phyloP scores from a whole-genome alignment of 2,888 invertebrate genomes.

The Morpho deidamia region DNA sequence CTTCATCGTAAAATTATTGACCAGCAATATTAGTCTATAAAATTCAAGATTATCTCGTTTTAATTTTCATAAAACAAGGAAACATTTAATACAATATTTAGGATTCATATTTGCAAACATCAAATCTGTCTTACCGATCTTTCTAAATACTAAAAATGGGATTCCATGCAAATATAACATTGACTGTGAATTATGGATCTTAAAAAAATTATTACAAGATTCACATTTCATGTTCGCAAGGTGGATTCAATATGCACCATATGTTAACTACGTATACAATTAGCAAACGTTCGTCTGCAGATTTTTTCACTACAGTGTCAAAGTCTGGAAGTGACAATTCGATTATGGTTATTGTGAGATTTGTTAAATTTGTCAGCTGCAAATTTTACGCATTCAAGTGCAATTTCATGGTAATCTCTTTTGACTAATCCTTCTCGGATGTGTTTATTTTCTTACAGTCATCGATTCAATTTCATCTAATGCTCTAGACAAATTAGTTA shows the following conservation, averaged over 20 bases:
- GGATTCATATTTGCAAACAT: no score
- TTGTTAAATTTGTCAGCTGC: slow-evolving; percentile 18
- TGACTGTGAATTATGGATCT: background rate
- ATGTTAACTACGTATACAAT: slow-evolving; percentile 25
- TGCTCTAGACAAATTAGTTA: no score
- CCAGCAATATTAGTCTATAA: no score
- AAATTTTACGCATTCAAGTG: slow-evolving; percentile 11
- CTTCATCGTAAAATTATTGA: no score
- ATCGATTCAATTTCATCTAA: no score
- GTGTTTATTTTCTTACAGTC: no score
- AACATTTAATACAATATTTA: background rate
- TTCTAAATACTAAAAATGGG: background rate
- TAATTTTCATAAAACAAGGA: background rate
- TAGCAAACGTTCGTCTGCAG: slow-evolving; percentile 35
- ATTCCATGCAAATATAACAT: background rate
- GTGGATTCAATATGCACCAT: slow-evolving; percentile 8
- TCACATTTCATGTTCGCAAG: background rate
- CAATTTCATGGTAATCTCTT: slow-evolving; percentile 6
- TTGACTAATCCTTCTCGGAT: background rate
- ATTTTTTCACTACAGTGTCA: slow-evolving; percentile 21
- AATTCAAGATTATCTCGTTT: background rate
- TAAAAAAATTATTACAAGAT: background rate
- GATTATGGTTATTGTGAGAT: slow-evolving; percentile 30
- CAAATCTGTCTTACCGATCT: background rate
- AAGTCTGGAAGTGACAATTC: slow-evolving; percentile 43